Conservation (phyloP, 2,888 invertebrate species). For the Thalpophila matura region DNA sequence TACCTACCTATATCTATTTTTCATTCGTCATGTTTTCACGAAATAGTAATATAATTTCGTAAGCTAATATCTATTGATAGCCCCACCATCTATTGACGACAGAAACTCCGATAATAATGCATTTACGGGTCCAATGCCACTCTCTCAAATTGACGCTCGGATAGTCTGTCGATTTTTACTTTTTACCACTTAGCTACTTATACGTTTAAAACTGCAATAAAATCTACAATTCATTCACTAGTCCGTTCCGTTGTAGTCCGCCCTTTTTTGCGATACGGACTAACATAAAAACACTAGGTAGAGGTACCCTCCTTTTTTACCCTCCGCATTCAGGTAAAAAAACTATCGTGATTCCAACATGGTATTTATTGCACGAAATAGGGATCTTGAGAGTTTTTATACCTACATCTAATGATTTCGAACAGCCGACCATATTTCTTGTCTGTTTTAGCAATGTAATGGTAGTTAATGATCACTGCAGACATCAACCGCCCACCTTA, state of each 20-base stretch:
- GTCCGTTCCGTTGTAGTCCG: too few relatives aligned
- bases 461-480: conserved; percentile 15
- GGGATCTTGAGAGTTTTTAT: conserved; percentile 24
- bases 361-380: not conserved
- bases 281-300: too few relatives aligned
- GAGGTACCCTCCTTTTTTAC: too few relatives aligned
- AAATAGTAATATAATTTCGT: too few relatives aligned
- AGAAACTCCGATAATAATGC: conserved; percentile 37
- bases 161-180: conserved; percentile 2
- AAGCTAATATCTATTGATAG: too few relatives aligned
- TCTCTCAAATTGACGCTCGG: not conserved
- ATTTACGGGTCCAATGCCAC: not conserved
- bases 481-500: conserved; percentile 6
- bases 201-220: not conserved
- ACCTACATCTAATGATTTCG: not conserved
- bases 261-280: not conserved
- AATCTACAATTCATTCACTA: not conserved
- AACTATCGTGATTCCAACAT: not conserved
- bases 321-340: too few relatives aligned
- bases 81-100: conserved; percentile 1
- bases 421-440: conserved; percentile 18
- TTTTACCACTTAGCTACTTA: not conserved
- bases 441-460: conserved; percentile 11
- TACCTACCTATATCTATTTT: too few relatives aligned
- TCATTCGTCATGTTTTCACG: too few relatives aligned